Evolutionary conservation across 2,797 vertebrate species (phyloP).

Genomic region (Channa striata): DNA sequence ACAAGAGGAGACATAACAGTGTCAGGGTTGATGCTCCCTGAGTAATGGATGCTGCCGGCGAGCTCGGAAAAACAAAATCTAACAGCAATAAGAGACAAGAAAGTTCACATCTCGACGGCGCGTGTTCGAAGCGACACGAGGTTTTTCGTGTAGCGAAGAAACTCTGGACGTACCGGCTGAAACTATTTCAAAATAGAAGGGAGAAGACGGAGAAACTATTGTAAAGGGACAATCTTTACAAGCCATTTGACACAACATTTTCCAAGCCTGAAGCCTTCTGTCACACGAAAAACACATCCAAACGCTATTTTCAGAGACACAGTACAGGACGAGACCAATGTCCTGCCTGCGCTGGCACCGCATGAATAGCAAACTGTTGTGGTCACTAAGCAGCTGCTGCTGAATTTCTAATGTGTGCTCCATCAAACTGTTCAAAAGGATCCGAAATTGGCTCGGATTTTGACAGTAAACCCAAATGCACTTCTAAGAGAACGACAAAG

Average conservation of each 20-base stretch:
- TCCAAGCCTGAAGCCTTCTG: conserved; percentile 47
- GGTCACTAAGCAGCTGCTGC: conserved; percentile 74
- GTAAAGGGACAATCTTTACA: conserved; percentile 32
- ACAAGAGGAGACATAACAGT: conserved; percentile 55
- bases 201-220: conserved; percentile 21
- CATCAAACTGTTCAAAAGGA: conserved; percentile 67
- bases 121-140: neutral
- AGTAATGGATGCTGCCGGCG: conserved; percentile 50
- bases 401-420: conserved; percentile 65
- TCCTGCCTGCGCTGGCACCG: conserved; percentile 56
- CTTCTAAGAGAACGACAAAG: conserved; percentile 52
- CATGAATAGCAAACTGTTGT: conserved; percentile 61
- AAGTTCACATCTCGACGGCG: neutral
- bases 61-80: neutral
- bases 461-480: conserved; percentile 62
- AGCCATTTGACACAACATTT: conserved; percentile 46
- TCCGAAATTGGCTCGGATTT: conserved; percentile 58
- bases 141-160: conserved; percentile 3
- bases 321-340: conserved; percentile 64
- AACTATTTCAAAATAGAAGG: conserved; percentile 22
- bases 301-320: conserved; percentile 58
- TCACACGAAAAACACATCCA: conserved; percentile 55
- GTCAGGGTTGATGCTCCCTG: conserved; percentile 51
- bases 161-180: conserved; percentile 2
- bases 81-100: conserved; percentile 7